Evolutionary conservation across 2,113 vertebrate genomes (phyloP), one percentile per base, ranked within the genome.

Genomic region (Glareola pratincola): DNA sequence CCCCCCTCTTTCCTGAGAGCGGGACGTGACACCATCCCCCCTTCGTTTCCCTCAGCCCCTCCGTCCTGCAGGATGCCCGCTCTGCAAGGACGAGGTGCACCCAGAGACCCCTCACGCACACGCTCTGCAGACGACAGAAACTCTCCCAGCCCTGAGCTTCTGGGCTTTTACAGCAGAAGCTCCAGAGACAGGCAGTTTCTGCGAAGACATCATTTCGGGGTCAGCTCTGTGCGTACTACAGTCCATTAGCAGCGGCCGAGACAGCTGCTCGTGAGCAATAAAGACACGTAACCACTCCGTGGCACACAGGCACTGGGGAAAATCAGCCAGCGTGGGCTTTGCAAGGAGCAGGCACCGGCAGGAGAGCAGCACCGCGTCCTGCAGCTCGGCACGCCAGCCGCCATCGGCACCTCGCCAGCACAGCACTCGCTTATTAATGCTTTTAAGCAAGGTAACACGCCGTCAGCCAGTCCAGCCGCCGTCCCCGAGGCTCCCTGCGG

Each of bases 391-490:
- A 13, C 15, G 0, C 62, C 5, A 6, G n/a, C 39, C 4, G 6
- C 51, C 36, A 3, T 2, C 54, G 4, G 62, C 19, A 0, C 56
- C 56, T 9, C 9, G 0, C 47, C 4, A 4, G 72, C 18, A 1
- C 77, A 21, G 64, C 45, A 3, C 32, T 10, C 4, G 0, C 30
- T 41, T 6, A 12, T 37, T 30, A 27, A 39, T 6, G 36, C 36
- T 41, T 36, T 59, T 16, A 47, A 63, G 24, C 14, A 5, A 23
- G 22, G 6, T 7, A 4, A n/a, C 47, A 3, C 13, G 8, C 56
- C 9, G 0, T 8, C 34, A 14, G 63, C 54, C 6, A 2, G 41
- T 4, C 5, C 4, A 1, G 32, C 6, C 3, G 2, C n/a, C 6
- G 0, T 62, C 74, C 59, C 48, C 9, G 3, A 5, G 32, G 21